These are phyloP conservation scores for Carassius gibelio DNA, from an alignment of 2,113 vertebrate genomes.

Conservation along the genomic window DNA sequence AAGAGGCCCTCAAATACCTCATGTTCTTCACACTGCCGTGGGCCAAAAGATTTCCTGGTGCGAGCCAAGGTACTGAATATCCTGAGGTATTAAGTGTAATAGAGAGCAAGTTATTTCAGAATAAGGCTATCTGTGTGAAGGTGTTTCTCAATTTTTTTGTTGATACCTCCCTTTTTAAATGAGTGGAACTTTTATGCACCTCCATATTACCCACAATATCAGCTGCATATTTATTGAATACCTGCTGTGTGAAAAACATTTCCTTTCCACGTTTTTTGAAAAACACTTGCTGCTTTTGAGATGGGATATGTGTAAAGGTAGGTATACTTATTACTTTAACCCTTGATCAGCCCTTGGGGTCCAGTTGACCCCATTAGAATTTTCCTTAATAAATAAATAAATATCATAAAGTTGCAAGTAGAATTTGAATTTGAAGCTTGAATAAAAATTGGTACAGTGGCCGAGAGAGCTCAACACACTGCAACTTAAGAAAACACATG, in stretches of 20 bases:
- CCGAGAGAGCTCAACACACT: too few species aligned
- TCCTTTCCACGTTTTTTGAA: too few species aligned
- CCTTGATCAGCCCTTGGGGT: too few species aligned
- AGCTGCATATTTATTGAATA: background rate
- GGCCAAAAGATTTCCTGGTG: slow-evolving; percentile 2
- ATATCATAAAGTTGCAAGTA: too few species aligned
- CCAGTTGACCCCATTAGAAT: too few species aligned
- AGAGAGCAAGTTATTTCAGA: background rate
- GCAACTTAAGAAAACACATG: too few species aligned
- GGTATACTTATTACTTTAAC: too few species aligned
- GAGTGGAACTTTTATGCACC: background rate
- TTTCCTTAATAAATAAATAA: too few species aligned
- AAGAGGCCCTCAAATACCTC: slow-evolving; percentile 49
- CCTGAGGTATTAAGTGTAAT: background rate
- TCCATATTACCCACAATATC: background rate
- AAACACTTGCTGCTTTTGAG: too few species aligned
- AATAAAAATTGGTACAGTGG: too few species aligned
- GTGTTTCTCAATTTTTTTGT: background rate
- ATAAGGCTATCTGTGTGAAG: background rate
- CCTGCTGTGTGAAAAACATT: background rate
- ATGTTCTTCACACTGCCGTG: background rate
- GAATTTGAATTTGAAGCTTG: too few species aligned
- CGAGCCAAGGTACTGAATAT: background rate
- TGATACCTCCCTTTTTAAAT: background rate
- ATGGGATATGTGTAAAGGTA: too few species aligned